Percentiles rank a stretch among this genome's conserved stretches.
Conservation (phyloP, 2,113 vertebrate species). For the Clinocottus analis region DNA sequence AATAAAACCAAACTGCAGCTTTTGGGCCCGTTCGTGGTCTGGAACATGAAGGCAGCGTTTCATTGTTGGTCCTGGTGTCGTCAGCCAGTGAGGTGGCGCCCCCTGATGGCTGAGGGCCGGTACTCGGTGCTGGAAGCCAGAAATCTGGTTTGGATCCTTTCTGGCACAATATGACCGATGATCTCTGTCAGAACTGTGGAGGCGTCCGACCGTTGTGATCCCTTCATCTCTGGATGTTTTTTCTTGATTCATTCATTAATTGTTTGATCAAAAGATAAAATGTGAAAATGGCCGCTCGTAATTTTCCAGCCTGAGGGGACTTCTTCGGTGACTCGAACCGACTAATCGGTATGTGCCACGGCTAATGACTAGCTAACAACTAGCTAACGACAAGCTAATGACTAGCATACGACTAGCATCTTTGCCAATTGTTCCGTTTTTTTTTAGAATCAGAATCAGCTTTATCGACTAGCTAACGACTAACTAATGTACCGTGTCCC, state of each 20-base stretch:
- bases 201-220: neutral
- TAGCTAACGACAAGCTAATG: too few relatives aligned
- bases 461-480: too few relatives aligned
- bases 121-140: neutral
- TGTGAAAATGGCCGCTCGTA: neutral
- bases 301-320: neutral
- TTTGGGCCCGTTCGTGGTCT: neutral
- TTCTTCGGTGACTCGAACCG: neutral
- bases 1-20: neutral
- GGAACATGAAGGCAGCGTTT: neutral
- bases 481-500: too few relatives aligned
- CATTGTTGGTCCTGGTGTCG: too few relatives aligned
- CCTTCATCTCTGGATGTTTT: neutral
- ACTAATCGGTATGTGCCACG: too few relatives aligned
- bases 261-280: neutral
- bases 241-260: neutral
- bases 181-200: neutral
- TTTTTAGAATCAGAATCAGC: too few relatives aligned
- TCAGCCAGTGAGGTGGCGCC: constrained; percentile 42
- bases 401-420: too few relatives aligned
- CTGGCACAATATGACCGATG: neutral
- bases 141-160: constrained; percentile 13
- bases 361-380: too few relatives aligned
- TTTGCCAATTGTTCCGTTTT: too few relatives aligned
- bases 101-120: constrained; percentile 49